Base-by-base conservation (phyloP, 2,888 invertebrate genomes). In the Drosophila colorata region DNA sequence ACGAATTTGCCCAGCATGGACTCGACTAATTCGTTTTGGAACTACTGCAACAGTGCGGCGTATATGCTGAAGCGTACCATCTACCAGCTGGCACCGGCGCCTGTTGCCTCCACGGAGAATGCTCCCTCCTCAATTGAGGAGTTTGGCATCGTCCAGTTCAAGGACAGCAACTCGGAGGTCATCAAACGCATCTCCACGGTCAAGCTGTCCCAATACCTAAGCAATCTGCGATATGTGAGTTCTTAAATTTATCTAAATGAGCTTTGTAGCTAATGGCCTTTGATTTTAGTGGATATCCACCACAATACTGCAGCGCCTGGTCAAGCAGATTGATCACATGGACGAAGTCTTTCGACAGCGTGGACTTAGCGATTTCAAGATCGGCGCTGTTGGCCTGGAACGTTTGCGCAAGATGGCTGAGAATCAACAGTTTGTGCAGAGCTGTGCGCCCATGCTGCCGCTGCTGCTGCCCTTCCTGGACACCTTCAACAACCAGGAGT, bases 401-500 rank as follows among this genome's bases (percentile, higher is more conserved):
- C 94, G 96, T 53, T 92, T 97, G 33, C 95, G 95, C 85, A 96
- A 96, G 92, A 94, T 96, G 14, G 95, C 95, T 0, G 95, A 94
- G 63, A 92, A 93, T 68, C 91, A 92, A 57, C 92, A 92, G 57
- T 91, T 92, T 47, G 90, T 92, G 0, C 85, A 90, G 23, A 86
- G 88, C 37, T 90, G 90, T 66, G 91, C 91, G 25, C 92, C 92
- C 9, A 91, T 90, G 89, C 55, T 92, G 48, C 92, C 92, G 90
- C 93, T 92, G 47, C 78, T 98, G 46, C 93, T 97, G 53, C 96
- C 96, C 1, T 98, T 97, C 92, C 93, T 98, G 66, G 97, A 97
- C 89, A 93, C 97, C 52, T 95, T 95, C 48, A 93, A 95, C 16
- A 97, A 98, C 93, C 98, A 98, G 92, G 96, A 96, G 89, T 98